Conservation (phyloP, 2,113 vertebrate species). For the Nycticebus coucang region DNA sequence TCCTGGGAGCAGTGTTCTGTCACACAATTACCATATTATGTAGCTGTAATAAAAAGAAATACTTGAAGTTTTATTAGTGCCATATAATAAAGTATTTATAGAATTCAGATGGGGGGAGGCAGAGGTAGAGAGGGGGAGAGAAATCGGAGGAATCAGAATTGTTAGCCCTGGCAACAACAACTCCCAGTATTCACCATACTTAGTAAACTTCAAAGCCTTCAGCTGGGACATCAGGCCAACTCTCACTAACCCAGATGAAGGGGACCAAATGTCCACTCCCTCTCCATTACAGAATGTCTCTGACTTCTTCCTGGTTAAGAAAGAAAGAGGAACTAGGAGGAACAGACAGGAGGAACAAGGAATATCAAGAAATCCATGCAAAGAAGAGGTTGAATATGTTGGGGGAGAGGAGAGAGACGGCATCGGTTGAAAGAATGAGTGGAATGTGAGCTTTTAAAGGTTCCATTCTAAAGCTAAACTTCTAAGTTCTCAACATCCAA, state of each 20-base stretch:
- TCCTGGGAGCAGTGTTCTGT: constrained; percentile 83
- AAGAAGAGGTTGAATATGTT: neutral
- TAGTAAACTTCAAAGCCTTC: neutral
- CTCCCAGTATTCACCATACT: neutral
- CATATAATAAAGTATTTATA: constrained; percentile 92
- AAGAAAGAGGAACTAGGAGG: neutral
- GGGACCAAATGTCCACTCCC: neutral
- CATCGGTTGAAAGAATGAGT: constrained; percentile 6
- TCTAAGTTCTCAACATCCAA: neutral
- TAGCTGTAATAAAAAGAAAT: constrained; percentile 87
- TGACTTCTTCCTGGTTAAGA: constrained; percentile 4
- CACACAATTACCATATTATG: constrained; percentile 88
- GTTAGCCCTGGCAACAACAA: constrained; percentile 48
- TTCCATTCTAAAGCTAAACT: constrained; percentile 16
- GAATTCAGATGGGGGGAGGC: constrained; percentile 78
- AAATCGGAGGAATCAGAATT: constrained; percentile 61
- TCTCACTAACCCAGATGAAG: neutral
- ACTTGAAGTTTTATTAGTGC: constrained; percentile 89
- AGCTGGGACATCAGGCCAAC: neutral
- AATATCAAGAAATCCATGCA: neutral
- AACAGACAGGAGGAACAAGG: neutral
- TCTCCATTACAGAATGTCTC: neutral
- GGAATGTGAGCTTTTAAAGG: neutral
- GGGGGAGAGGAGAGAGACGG: neutral
- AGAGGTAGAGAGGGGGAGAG: constrained; percentile 41